Evolutionary conservation across 1,140 invertebrate species (phyloP).

Genomic region (Radopholus similis): DNA sequence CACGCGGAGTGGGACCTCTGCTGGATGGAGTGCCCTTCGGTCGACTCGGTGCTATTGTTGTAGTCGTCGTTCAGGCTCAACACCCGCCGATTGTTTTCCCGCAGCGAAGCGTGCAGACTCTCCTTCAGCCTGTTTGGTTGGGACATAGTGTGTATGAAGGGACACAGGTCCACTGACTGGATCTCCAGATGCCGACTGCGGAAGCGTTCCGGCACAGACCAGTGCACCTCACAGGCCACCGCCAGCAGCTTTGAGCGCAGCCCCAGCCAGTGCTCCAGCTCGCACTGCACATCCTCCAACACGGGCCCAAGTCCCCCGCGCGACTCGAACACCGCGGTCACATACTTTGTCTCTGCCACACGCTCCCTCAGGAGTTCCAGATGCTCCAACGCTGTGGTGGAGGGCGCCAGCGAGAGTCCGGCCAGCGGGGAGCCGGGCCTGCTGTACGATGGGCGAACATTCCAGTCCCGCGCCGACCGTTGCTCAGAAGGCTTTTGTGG

Average conservation of each 20-base stretch:
- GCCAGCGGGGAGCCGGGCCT: neutral
- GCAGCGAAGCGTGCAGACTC: slow-evolving; percentile 36
- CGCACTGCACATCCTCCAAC: slow-evolving; percentile 39
- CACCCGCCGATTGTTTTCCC: slow-evolving; percentile 46
- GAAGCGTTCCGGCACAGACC: slow-evolving; percentile 47
- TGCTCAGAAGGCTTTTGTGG: no score
- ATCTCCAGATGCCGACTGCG: slow-evolving; percentile 45
- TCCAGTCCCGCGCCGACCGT: neutral
- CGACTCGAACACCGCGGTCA: slow-evolving; percentile 50
- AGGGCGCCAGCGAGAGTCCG: neutral
- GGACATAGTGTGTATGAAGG: neutral
- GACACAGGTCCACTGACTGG: slow-evolving; percentile 23
- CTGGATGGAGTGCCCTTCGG: neutral
- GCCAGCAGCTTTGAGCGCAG: slow-evolving; percentile 33
- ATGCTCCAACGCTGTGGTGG: slow-evolving; percentile 9
- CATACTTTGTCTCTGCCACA: slow-evolving; percentile 28
- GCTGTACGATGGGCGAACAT: neutral
- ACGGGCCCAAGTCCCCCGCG: slow-evolving; percentile 39
- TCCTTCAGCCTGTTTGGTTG: slow-evolving; percentile 42
- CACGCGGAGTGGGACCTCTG: no score
- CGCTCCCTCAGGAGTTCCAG: slow-evolving; percentile 18
- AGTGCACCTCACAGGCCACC: slow-evolving; percentile 51
- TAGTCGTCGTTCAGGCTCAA: slow-evolving; percentile 38
- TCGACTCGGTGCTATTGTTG: neutral
- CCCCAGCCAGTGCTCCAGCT: slow-evolving; percentile 46